Percentiles rank a stretch among this genome's conserved stretches.
Conservation (phyloP, 1,140 invertebrate genomes). For the Apis cerana region DNA sequence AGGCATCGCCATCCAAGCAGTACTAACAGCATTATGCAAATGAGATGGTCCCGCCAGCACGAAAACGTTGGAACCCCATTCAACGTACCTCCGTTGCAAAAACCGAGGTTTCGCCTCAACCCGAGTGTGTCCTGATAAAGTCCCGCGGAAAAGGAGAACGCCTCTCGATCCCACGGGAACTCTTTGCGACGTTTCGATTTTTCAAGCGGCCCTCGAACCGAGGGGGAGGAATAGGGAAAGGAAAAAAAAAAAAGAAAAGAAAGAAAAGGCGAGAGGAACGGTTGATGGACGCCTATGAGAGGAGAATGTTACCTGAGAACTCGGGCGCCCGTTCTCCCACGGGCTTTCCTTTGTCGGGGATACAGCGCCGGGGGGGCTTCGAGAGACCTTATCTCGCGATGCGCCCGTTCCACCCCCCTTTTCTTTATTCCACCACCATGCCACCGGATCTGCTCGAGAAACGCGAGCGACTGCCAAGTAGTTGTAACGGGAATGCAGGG, state of each 20-base stretch:
- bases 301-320: slow-evolving; percentile 45
- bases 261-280: slow-evolving; percentile 22
- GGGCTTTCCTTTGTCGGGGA: slow-evolving; percentile 16
- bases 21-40: slow-evolving; percentile 76
- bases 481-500: background rate
- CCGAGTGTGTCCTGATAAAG: slow-evolving; percentile 55
- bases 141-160: slow-evolving; percentile 43
- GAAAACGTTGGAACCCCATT: slow-evolving; percentile 67
- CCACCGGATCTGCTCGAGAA: background rate
- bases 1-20: slow-evolving; percentile 61
- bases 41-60: slow-evolving; percentile 66
- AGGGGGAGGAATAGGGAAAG: too few species aligned
- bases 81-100: slow-evolving; percentile 48
- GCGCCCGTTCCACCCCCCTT: background rate
- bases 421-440: background rate
- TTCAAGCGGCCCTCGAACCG: slow-evolving; percentile 43
- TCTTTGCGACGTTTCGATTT: slow-evolving; percentile 61
- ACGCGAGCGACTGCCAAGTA: background rate
- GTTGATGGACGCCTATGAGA: slow-evolving; percentile 43
- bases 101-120: slow-evolving; percentile 58
- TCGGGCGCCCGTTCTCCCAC: slow-evolving; percentile 5
- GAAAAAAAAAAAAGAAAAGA: background rate
- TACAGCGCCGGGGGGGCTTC: background rate
- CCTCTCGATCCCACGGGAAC: slow-evolving; percentile 9
- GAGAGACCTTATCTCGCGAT: slow-evolving; percentile 9